These are phyloP conservation scores for Tenthredo distinguenda DNA, from an alignment of 2,888 invertebrate species.

Conservation along the genomic window DNA sequence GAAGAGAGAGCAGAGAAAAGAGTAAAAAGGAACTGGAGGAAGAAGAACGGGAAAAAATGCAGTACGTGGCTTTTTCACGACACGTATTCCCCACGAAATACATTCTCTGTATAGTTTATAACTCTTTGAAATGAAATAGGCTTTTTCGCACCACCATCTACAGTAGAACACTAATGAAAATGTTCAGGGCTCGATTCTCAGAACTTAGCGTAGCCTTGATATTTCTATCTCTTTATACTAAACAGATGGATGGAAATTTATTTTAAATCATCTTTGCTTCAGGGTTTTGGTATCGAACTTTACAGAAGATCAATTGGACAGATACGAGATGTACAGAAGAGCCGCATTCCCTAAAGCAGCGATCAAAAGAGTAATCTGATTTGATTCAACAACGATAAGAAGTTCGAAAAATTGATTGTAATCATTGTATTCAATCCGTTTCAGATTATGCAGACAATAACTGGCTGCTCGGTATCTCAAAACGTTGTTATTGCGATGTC, in stretches of 20 bases:
- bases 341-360: slow-evolving; percentile 99
- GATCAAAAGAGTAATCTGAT: slow-evolving; percentile 88
- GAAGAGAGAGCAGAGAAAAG: slow-evolving; percentile 84
- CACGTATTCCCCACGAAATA: slow-evolving; percentile 5
- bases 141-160: too few species aligned
- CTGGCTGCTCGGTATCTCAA: slow-evolving; percentile 97
- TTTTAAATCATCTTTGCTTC: slow-evolving; percentile 68
- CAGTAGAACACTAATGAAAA: neutral
- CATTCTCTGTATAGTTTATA: slow-evolving; percentile 5
- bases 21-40: slow-evolving; percentile 93
- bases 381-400: neutral
- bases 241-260: neutral
- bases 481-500: slow-evolving; percentile 99
- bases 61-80: slow-evolving; percentile 82
- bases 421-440: slow-evolving; percentile 57
- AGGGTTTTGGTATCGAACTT: slow-evolving; percentile 99
- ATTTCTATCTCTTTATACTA: slow-evolving; percentile 24
- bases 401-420: neutral
- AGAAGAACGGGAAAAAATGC: slow-evolving; percentile 97
- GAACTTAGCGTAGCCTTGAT: neutral
- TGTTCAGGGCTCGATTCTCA: neutral
- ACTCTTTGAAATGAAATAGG: neutral
- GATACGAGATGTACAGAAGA: slow-evolving; percentile 99
- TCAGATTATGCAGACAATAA: slow-evolving; percentile 96
- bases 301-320: slow-evolving; percentile 97